Base-by-base conservation (phyloP, 1,140 invertebrate genomes). In the Bombus impatiens region DNA sequence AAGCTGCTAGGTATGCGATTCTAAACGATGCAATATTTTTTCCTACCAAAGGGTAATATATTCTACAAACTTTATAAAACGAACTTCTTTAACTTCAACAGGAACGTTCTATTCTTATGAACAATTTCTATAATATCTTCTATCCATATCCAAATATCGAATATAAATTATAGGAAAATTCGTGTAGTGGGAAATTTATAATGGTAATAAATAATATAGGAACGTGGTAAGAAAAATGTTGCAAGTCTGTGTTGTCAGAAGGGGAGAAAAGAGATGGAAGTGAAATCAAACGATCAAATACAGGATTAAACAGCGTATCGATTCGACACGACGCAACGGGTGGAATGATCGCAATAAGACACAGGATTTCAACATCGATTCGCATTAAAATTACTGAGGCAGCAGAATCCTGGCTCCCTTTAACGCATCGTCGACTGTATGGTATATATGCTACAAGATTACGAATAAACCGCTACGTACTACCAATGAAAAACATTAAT, bases 361-460 rank as follows among this genome's bases (percentile, higher is more conserved):
- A 74, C 28, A 6, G 71, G 71, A 25, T 74, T 71, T 57, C 80
- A 82, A 72, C 47, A 32, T 57, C 70, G n/a, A 44, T 75, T 62
- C 70, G 40, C 70, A 82, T 82, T 82, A 82, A 82, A 82, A 82
- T 72, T 75, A 82, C 80, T 65, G 80, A 82, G 80, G 53, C 80
- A 82, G 80, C 80, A 82, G 25, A 62, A 75, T 82, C 53, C 53
- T 28, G 37, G 10, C 22, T 68, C 35, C 18, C 22, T 25, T 83
- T 53, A 47, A 76, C 72, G 82, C 82, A 37, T 67, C 82, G 57
- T 77, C 72, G 32, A 53, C 76, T 32, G 42, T n/a, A 25, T 72
- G 44, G 18, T 53, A 72, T 44, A 40, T 44, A 8, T 40, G 15
- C n/a, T 40, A 68, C 42, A 18, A 65, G 62, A 83, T 37, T 67